Conservation (phyloP, 2,797 vertebrate species). For the Enteromius mattozi region DNA sequence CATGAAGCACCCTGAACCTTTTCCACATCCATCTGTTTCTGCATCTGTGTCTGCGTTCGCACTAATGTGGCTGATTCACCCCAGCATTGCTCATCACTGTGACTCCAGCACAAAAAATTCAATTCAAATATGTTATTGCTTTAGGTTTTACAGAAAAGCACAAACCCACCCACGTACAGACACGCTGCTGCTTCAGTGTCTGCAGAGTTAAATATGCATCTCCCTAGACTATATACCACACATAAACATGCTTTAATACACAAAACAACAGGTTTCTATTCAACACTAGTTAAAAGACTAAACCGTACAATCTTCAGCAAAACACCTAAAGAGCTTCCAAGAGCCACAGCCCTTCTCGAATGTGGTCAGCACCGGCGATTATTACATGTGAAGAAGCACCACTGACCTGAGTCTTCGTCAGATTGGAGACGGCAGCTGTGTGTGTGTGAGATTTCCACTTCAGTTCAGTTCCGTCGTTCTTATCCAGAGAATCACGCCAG, state of each 20-base stretch:
- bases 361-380: neutral
- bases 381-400: neutral
- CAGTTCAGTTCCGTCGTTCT: slow-evolving; percentile 3
- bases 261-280: slow-evolving; percentile 1
- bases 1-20: slow-evolving; percentile 20
- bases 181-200: slow-evolving; percentile 1
- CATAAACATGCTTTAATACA: neutral
- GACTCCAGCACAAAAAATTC: neutral
- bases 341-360: slow-evolving; percentile 47
- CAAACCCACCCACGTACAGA: slow-evolving; percentile 23
- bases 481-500: slow-evolving; percentile 36
- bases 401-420: slow-evolving; percentile 51
- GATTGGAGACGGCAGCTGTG: slow-evolving; percentile 20
- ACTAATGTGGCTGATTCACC: neutral
- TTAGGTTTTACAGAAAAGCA: slow-evolving; percentile 23
- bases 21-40: slow-evolving; percentile 14
- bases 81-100: neutral
- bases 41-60: neutral
- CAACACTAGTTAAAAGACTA: neutral
- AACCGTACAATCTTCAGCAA: neutral
- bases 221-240: neutral
- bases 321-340: slow-evolving; percentile 8
- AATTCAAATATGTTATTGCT: neutral
- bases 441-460: neutral
- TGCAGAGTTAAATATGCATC: neutral